Percentiles rank a stretch among this genome's conserved stretches.
These are phyloP conservation scores for Drepana arcuata DNA, from an alignment of 1,140 invertebrate genomes.

Conservation along the genomic window DNA sequence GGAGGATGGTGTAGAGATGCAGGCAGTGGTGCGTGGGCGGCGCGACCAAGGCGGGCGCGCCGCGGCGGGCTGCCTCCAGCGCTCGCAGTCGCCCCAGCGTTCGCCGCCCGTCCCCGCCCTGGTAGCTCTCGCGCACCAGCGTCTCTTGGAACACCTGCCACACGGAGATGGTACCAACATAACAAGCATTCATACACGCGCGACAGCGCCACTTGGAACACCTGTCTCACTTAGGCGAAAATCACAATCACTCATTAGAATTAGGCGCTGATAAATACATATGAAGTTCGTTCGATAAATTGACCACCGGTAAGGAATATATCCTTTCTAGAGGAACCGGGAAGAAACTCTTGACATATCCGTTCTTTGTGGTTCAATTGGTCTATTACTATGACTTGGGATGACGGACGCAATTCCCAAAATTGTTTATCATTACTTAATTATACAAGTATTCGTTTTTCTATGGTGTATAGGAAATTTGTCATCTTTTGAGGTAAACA, in stretches of 20 bases:
- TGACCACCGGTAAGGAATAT: background rate
- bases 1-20: slow-evolving; percentile 32
- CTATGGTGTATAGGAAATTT: too few relatives aligned
- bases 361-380: too few relatives aligned
- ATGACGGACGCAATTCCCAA: too few relatives aligned
- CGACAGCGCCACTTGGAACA: too few relatives aligned
- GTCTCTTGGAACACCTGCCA: slow-evolving; percentile 44
- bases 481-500: too few relatives aligned
- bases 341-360: too few relatives aligned
- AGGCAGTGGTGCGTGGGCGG: slow-evolving; percentile 49
- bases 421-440: too few relatives aligned
- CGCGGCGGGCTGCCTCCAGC: slow-evolving; percentile 26
- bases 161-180: background rate
- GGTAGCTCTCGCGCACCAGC: slow-evolving; percentile 35
- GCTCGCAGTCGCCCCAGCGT: slow-evolving; percentile 18
- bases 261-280: too few relatives aligned
- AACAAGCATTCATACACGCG: background rate
- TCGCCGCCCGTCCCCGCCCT: slow-evolving; percentile 5
- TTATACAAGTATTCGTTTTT: too few relatives aligned
- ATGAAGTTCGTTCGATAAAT: background rate
- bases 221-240: too few relatives aligned
- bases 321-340: background rate
- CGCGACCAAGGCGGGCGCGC: slow-evolving; percentile 15
- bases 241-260: too few relatives aligned
- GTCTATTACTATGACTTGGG: too few relatives aligned